Evolutionary conservation across 1,140 invertebrate species (phyloP).

Genomic region (Procambarus clarkii): DNA sequence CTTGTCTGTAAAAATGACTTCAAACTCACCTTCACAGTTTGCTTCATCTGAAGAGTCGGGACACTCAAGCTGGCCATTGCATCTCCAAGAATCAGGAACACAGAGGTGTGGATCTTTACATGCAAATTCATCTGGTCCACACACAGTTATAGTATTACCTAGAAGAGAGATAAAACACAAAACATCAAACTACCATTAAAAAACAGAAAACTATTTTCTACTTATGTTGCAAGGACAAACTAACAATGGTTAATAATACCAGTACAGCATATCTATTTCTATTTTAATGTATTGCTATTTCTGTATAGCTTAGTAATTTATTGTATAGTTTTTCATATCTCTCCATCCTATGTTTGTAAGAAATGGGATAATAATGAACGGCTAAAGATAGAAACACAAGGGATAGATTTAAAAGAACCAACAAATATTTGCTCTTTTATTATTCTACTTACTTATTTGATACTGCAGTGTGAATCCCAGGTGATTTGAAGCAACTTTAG

Average conservation of each 20-base stretch:
- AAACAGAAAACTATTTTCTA: too few relatives aligned
- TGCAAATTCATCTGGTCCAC: slow-evolving; percentile 10
- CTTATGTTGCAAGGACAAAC: too few relatives aligned
- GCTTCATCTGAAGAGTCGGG: slow-evolving; percentile 47
- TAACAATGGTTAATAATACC: too few relatives aligned
- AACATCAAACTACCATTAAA: too few relatives aligned
- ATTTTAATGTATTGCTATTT: too few relatives aligned
- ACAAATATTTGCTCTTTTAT: background rate
- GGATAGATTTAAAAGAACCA: too few relatives aligned
- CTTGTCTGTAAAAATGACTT: background rate
- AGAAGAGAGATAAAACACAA: background rate
- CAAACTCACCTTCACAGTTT: background rate
- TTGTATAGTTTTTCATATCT: too few relatives aligned
- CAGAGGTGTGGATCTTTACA: slow-evolving; percentile 13
- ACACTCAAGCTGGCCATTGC: slow-evolving; percentile 42
- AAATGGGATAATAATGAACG: too few relatives aligned
- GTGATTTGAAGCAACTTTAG: background rate
- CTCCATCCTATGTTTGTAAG: too few relatives aligned
- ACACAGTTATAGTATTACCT: slow-evolving; percentile 25
- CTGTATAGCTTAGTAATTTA: too few relatives aligned
- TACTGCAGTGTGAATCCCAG: slow-evolving; percentile 21
- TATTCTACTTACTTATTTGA: slow-evolving; percentile 33
- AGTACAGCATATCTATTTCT: too few relatives aligned
- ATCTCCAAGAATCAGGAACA: slow-evolving; percentile 27
- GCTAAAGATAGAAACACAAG: too few relatives aligned